Base-by-base conservation (phyloP, 2,113 vertebrate species). In the Grammomys surdaster region DNA sequence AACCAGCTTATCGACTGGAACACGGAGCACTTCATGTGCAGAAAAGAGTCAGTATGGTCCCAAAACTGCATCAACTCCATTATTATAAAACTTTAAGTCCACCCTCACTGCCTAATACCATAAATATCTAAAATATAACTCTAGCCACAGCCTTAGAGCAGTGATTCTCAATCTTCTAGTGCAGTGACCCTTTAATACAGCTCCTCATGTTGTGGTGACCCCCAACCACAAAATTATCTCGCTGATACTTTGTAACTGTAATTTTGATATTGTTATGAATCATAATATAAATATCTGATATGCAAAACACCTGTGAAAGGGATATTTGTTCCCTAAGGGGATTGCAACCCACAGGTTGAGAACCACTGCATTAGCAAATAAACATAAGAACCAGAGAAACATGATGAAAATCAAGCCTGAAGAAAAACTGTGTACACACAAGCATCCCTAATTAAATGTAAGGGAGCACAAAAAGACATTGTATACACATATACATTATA, bases 391-490 rank as follows among this genome's bases (percentile, higher is more conserved):
- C n/a, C 72, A 81, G 51, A 43, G 40, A 90, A 93, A 81, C n/a
- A 90, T 54, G 46, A 91, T 72, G 73, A 73, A 94, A 95, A 93
- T 33, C 28, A 60, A 54, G 28, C 24, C 73, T 84, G 89, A 43
- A 80, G 84, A 90, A 95, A 87, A 88, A 26, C 81, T 14, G 5
- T 63, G 81, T 13, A 28, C 40, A 63, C 43, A 43, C 58, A 40
- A 28, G 56, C 6, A 84, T 43, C n/a, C n/a, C 56, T 26, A 43
- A 84, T 60, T 28, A 84, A 84, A 5, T 84, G n/a, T 26, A 43
- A 7, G 1, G 7, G 22, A 14, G 7, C 81, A 84, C 60, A 60
- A 54, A 80, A 56, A 82, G 9, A n/a, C 17, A 51, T 51, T 51
- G 11, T 51, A 51, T 51, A 51, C 10, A 51, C 10, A 51, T 11